These are phyloP conservation scores for Muscidifurax raptorellus DNA, from an alignment of 1,140 invertebrate species.

Conservation along the genomic window DNA sequence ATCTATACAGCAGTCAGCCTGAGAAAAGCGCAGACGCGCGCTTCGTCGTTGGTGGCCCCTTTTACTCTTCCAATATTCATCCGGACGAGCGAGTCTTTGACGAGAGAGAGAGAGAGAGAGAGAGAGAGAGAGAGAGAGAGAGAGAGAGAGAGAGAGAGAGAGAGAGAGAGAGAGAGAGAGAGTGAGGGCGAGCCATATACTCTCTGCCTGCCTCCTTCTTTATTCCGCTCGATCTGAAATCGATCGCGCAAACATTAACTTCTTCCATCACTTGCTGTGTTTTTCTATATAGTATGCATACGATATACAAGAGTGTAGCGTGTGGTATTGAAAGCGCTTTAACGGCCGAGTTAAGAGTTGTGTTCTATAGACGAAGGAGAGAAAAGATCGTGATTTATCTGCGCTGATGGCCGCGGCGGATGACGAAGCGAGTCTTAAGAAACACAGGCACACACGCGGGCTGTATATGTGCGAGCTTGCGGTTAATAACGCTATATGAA, in stretches of 20 bases:
- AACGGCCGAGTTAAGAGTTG: no score
- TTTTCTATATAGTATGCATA: no score
- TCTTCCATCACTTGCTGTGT: background rate
- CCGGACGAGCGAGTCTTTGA: background rate
- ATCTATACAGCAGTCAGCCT: background rate
- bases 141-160: background rate
- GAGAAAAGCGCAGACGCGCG: slow-evolving; percentile 6
- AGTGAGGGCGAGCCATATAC: background rate
- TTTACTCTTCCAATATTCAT: slow-evolving; percentile 7
- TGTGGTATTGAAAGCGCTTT: background rate
- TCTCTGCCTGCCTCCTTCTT: background rate
- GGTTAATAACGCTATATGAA: background rate
- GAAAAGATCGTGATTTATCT: slow-evolving; percentile 1
- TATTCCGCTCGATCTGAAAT: background rate
- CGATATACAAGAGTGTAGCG: background rate
- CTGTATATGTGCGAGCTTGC: background rate
- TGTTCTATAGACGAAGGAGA: no score
- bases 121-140: background rate
- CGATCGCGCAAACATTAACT: background rate
- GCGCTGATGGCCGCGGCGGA: background rate
- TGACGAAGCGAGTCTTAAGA: background rate
- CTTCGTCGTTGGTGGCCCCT: background rate
- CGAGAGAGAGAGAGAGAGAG: background rate
- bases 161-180: background rate
- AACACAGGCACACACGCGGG: background rate